phyloP scores from a whole-genome alignment of 1,140 invertebrate genomes.

The Cherax quadricarinatus region DNA sequence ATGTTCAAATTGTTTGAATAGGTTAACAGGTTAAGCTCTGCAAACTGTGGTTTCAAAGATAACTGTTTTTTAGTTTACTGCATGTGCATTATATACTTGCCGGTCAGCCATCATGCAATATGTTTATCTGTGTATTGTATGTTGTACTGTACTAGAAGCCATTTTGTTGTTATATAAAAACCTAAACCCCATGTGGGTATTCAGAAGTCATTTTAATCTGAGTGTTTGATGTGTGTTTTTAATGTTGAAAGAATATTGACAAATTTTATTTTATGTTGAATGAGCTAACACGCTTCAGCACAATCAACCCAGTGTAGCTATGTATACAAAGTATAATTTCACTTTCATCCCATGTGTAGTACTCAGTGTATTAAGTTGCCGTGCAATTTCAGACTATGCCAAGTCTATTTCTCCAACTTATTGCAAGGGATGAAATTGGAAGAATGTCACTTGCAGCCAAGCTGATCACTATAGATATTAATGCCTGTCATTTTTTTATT shows the following conservation, averaged over 20 bases:
- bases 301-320: slow-evolving; percentile 63
- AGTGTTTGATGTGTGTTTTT: slow-evolving; percentile 45
- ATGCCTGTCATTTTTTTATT: slow-evolving; percentile 33
- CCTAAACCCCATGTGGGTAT: no score
- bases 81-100: no score
- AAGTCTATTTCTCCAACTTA: slow-evolving; percentile 11
- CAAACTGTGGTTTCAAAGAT: no score
- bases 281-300: slow-evolving; percentile 56
- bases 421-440: slow-evolving; percentile 25
- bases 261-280: slow-evolving; percentile 37
- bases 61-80: no score
- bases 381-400: not conserved
- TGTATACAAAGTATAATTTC: slow-evolving; percentile 57
- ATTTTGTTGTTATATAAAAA: no score
- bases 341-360: slow-evolving; percentile 49
- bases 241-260: slow-evolving; percentile 38
- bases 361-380: slow-evolving; percentile 13
- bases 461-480: not conserved
- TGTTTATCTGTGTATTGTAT: not conserved
- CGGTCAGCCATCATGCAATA: slow-evolving; percentile 23
- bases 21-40: no score
- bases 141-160: not conserved
- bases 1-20: no score
- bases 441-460: slow-evolving; percentile 5
- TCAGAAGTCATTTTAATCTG: slow-evolving; percentile 31